Conservation (phyloP, 2,888 invertebrate species). For the Cephus spinipes region DNA sequence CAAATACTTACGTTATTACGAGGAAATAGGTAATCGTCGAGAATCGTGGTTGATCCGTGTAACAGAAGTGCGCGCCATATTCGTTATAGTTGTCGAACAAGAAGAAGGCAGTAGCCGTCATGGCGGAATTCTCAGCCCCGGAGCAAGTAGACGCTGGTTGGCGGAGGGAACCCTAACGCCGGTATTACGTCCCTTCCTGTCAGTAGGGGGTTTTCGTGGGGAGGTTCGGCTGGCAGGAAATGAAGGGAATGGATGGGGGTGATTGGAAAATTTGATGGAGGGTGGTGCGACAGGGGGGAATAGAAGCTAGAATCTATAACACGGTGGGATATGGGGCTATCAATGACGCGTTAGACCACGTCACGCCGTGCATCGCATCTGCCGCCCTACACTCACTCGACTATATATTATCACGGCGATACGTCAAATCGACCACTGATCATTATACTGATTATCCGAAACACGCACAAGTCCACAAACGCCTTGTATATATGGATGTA, state of each 20-base stretch:
- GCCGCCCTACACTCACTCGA: constrained; percentile 42
- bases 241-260: constrained; percentile 54
- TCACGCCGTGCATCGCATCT: constrained; percentile 57
- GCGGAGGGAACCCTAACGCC: constrained; percentile 49
- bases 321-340: constrained; percentile 38
- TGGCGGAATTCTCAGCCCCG: neutral
- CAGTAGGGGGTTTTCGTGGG: constrained; percentile 26
- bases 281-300: constrained; percentile 42
- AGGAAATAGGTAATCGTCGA: neutral
- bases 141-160: constrained; percentile 46
- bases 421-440: constrained; percentile 60
- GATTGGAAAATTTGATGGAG: constrained; percentile 65
- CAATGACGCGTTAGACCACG: constrained; percentile 56
- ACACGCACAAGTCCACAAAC: constrained; percentile 21
- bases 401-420: constrained; percentile 57
- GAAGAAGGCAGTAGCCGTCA: neutral
- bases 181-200: constrained; percentile 56
- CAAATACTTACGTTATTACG: neutral
- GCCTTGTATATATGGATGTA: constrained; percentile 11
- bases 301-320: constrained; percentile 11
- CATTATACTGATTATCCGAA: constrained; percentile 55
- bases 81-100: neutral
- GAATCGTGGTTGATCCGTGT: neutral
- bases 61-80: neutral
- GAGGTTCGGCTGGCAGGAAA: constrained; percentile 48